Evolutionary conservation across 2,888 invertebrate species (phyloP), one percentile per base, ranked within the genome.

Genomic region (Masnerella sp.): DNA sequence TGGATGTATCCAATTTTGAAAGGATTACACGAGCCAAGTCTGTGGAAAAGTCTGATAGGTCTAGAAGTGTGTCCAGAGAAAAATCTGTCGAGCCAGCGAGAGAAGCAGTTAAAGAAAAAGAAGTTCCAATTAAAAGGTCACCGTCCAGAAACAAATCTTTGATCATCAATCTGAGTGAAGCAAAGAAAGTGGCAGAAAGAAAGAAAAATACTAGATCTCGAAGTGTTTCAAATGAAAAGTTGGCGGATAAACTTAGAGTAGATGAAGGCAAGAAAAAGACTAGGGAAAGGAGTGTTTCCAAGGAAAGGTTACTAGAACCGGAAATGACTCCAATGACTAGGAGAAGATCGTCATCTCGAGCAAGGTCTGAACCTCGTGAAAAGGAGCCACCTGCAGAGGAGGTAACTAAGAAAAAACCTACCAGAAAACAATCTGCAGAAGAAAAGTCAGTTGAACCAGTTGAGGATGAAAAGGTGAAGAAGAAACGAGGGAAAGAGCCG

Each of bases 201-300:
- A n/a, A n/a, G n/a, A n/a, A n/a, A n/a, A n/a, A n/a, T n/a, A 22
- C 22, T 22, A 4, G 30, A n/a, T 30, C n/a, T 2, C 5, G 38
- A 18, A 52, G 52, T n/a, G n/a, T 32, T 25, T 38, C 28, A 17
- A 54, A 9, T 9, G 54, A 54, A 40, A 54, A 17, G 20, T 54
- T n/a, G n/a, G n/a, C n/a, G n/a, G n/a, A n/a, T n/a, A n/a, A n/a
- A n/a, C n/a, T n/a, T n/a, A n/a, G n/a, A n/a, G n/a, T n/a, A n/a
- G n/a, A n/a, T 8, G 5, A 40, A 20, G 1, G 8, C 38, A 14
- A 36, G 4, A 36, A 36, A 12, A 36, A 3, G 14, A 14, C 4
- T 3, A 8, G 8, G 8, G 9, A 9, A 20, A 28, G 28, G 30
- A 47, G 47, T 11, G 12, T 25, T 17, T 43, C 43, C 8, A 43